Evolutionary conservation across 2,797 vertebrate species (phyloP).

Genomic region (Falco cherrug): DNA sequence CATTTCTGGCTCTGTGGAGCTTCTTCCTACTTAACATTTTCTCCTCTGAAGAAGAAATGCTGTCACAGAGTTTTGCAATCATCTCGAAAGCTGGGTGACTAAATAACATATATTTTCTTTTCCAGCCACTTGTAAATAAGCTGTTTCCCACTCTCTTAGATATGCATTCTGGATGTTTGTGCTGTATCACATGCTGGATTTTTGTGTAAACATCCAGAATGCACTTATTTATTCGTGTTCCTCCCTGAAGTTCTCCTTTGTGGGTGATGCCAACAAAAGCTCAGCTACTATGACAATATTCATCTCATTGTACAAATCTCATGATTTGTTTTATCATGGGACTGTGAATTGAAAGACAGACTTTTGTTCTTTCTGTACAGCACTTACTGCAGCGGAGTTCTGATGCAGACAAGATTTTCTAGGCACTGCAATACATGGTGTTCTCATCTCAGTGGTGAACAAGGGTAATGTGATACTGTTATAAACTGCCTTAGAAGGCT

Average conservation of each 20-base stretch:
- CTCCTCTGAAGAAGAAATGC: not conserved
- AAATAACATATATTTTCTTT: not conserved
- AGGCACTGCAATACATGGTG: not conserved
- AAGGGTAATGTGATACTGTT: not conserved
- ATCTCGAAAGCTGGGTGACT: not conserved
- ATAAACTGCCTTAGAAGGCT: not conserved
- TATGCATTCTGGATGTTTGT: not conserved
- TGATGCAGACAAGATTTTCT: not conserved
- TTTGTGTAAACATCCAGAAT: slow-evolving; percentile 26
- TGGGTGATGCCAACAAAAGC: not conserved
- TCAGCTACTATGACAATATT: not conserved
- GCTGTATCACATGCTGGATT: slow-evolving; percentile 17
- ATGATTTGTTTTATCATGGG: not conserved
- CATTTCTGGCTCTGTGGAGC: not conserved
- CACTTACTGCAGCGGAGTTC: not conserved
- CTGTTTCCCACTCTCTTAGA: slow-evolving; percentile 5
- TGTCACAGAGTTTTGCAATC: not conserved
- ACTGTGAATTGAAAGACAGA: not conserved
- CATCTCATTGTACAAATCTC: not conserved
- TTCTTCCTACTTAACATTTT: not conserved
- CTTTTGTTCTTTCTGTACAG: not conserved
- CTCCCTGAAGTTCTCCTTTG: slow-evolving; percentile 47
- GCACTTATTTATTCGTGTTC: slow-evolving; percentile 40
- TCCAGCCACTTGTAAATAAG: not conserved
- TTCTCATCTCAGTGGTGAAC: not conserved